These are phyloP conservation scores for Dicroscelio sp. DNA, from an alignment of 2,888 invertebrate species.

Conservation along the genomic window DNA sequence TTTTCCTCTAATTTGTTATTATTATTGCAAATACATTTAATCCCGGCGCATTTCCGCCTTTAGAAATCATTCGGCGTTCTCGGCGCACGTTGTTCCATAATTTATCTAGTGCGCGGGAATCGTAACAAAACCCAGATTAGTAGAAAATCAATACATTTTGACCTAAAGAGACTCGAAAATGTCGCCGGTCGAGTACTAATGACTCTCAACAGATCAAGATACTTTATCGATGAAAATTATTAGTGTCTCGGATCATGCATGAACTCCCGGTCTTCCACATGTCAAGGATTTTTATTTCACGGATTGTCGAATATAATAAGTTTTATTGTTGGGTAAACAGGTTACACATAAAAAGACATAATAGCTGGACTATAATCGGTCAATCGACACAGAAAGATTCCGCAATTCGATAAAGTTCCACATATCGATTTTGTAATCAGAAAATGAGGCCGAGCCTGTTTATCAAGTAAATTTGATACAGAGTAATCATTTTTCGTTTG, in stretches of 20 bases:
- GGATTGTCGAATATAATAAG: constrained; percentile 10
- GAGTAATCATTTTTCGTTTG: constrained; percentile 73
- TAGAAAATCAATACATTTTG: constrained; percentile 68
- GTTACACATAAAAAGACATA: constrained; percentile 46
- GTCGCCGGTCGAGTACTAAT: constrained; percentile 25
- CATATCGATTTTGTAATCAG: constrained; percentile 91
- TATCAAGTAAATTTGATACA: constrained; percentile 80
- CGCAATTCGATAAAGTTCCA: constrained; percentile 88
- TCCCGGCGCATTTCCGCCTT: background rate
- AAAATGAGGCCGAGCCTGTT: constrained; percentile 88
- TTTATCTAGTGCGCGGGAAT: constrained; percentile 44
- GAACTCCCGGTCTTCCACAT: background rate
- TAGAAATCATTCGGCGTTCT: too few species aligned
- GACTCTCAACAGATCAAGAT: too few species aligned
- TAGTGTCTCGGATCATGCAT: too few species aligned
- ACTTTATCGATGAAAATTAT: too few species aligned
- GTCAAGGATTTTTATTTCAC: constrained; percentile 10
- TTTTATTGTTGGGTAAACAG: constrained; percentile 49
- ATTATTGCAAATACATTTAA: constrained; percentile 18
- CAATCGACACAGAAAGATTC: constrained; percentile 86
- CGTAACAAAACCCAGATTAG: constrained; percentile 56
- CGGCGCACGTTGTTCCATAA: constrained; percentile 38
- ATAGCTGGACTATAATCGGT: constrained; percentile 50
- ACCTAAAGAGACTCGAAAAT: constrained; percentile 66
- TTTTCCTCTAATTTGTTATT: background rate